Base-by-base conservation (phyloP, 2,113 vertebrate species). In the Sylvilagus bachmani region DNA sequence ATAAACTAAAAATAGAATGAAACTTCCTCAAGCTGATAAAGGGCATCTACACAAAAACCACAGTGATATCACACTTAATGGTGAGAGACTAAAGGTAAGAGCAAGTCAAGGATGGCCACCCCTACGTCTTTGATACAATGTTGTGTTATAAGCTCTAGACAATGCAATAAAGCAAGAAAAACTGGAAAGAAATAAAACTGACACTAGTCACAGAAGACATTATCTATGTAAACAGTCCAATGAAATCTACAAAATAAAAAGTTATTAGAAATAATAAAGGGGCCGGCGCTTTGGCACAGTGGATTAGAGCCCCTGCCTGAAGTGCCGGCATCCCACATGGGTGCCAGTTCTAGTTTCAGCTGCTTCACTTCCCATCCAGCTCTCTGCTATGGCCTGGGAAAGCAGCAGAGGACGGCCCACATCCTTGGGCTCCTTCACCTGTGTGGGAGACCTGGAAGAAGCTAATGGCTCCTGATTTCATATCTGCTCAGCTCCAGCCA, bases 201-300 rank as follows among this genome's bases (percentile, higher is more conserved):
- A 83, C 13, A 77, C 27, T 74, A 44, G 55, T 80, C 49, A 86
- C 22, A 91, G 49, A 81, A 81, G 22, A 61, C 29, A 69, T 75
- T 5, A 29, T 31, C 53, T 38, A 66, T 9, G 3, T 49, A 87
- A 17, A 73, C 58, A 91, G 51, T 66, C 19, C 33, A 86, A 49
- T 81, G 17, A 86, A 91, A 91, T 81, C 22, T 94, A 90, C 58
- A 38, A 62, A 55, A 75, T 49, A 7, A 71, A 82, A 88, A 94
- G 55, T 44, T 44, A 44, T 44, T 44, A 44, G 44, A 44, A 44
- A 7, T 44, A 44, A 44, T 44, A 44, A 44, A 44, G 44, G 44
- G 44, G 44, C 44, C 6, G 7, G 44, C 44, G 7, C 44, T 44
- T 44, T 44, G 6, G 6, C 44, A 44, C 44, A 44, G 44, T 7